Conservation (phyloP, 2,113 vertebrate species). For the Rana temporaria region DNA sequence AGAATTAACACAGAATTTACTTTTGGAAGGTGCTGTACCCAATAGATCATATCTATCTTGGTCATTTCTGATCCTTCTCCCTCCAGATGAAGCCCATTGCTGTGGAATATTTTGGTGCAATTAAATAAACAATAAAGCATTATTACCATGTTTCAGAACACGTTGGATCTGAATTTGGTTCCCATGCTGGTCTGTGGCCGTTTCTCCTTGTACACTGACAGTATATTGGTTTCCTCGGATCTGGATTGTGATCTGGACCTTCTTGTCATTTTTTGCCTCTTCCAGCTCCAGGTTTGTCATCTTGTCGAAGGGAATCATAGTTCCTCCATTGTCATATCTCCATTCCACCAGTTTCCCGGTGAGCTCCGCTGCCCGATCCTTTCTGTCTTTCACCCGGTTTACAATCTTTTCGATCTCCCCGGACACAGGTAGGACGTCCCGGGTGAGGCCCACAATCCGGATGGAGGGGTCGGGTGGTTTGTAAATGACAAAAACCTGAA, state of each 20-base stretch:
- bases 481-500: constrained; percentile 69
- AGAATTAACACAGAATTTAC: no score
- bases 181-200: constrained; percentile 66
- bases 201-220: constrained; percentile 65
- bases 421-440: constrained; percentile 71
- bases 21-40: no score
- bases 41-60: no score
- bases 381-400: constrained; percentile 57
- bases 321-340: constrained; percentile 69
- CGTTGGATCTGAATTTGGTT: neutral
- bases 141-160: constrained; percentile 28
- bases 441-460: constrained; percentile 74
- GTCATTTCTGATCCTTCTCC: no score
- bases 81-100: no score
- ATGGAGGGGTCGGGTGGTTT: constrained; percentile 59
- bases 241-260: neutral
- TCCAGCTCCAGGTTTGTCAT: constrained; percentile 77
- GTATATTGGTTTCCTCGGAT: neutral
- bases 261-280: constrained; percentile 56
- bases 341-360: constrained; percentile 75
- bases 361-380: constrained; percentile 67
- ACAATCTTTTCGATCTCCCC: constrained; percentile 74
- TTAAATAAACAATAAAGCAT: neutral
- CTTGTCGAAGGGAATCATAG: constrained; percentile 74
- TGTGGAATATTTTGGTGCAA: no score